These are phyloP conservation scores for Hoplias malabaricus DNA, from an alignment of 2,113 vertebrate species.

Conservation along the genomic window DNA sequence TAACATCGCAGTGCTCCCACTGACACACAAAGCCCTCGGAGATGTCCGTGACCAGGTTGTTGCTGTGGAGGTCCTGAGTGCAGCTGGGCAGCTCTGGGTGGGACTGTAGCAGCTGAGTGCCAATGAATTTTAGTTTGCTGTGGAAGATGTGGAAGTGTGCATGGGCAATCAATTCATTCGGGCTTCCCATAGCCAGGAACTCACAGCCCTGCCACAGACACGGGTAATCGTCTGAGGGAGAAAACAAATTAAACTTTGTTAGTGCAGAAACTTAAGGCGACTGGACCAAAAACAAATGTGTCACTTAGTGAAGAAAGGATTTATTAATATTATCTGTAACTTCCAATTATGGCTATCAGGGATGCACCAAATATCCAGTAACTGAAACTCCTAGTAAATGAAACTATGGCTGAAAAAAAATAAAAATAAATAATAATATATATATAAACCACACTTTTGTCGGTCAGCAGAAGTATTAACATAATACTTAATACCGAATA, in stretches of 20 bases:
- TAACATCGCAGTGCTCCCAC: constrained; percentile 78
- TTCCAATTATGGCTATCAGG: too few relatives aligned
- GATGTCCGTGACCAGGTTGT: constrained; percentile 70
- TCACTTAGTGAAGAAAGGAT: too few relatives aligned
- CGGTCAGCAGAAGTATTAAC: too few relatives aligned
- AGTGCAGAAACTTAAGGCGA: too few relatives aligned
- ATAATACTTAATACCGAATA: too few relatives aligned
- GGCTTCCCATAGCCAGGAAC: constrained; percentile 69
- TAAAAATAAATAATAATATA: too few relatives aligned
- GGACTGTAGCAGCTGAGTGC: constrained; percentile 61
- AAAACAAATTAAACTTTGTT: neutral
- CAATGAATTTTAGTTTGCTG: constrained; percentile 70
- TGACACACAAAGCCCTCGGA: constrained; percentile 66
- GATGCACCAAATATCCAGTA: too few relatives aligned
- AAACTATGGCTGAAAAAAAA: too few relatives aligned
- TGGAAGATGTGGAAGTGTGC: constrained; percentile 75
- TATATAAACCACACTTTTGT: too few relatives aligned
- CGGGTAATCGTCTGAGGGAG: constrained; percentile 62
- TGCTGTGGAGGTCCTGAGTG: constrained; percentile 67
- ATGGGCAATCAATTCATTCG: constrained; percentile 62
- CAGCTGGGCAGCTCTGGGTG: constrained; percentile 65
- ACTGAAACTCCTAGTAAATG: too few relatives aligned
- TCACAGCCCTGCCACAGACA: constrained; percentile 74
- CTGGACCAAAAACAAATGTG: neutral
- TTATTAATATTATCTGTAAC: too few relatives aligned